These are phyloP conservation scores for Poeciliopsis turneri DNA, from an alignment of 2,797 vertebrate species.

Conservation along the genomic window DNA sequence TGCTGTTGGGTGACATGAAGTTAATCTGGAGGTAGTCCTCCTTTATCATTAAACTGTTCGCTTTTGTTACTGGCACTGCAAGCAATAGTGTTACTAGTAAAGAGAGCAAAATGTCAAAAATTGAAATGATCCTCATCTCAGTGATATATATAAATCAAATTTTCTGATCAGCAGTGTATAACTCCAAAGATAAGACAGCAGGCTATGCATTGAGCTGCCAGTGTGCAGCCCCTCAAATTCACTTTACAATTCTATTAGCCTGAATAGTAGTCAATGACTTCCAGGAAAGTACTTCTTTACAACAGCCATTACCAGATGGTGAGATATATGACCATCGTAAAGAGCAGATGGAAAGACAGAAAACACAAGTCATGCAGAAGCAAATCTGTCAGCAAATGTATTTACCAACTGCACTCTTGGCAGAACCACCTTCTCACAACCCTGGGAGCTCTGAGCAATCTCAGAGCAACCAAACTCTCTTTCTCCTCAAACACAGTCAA, in stretches of 20 bases:
- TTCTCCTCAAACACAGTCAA: background rate
- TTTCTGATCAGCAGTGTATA: background rate
- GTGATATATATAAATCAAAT: background rate
- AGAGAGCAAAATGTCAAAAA: background rate
- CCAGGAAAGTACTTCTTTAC: conserved; percentile 56
- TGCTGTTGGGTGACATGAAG: background rate
- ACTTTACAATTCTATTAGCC: conserved; percentile 53
- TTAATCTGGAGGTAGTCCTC: background rate
- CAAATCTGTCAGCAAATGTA: conserved; percentile 74
- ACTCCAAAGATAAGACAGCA: conserved; percentile 14
- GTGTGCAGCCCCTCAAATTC: conserved; percentile 66
- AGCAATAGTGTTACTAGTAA: too few species aligned
- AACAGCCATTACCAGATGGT: conserved; percentile 48
- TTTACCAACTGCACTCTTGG: conserved; percentile 65
- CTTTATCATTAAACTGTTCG: background rate
- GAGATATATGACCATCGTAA: conserved; percentile 41
- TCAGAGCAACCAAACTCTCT: conserved; percentile 22
- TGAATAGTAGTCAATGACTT: conserved; percentile 41
- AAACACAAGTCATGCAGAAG: conserved; percentile 55
- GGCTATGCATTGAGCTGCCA: conserved; percentile 60
- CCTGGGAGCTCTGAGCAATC: conserved; percentile 54
- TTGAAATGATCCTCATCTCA: background rate
- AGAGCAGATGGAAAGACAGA: conserved; percentile 47
- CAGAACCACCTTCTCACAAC: conserved; percentile 61
- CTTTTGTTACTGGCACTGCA: background rate